Base-by-base conservation (phyloP, 2,113 vertebrate genomes). In the Brachirus orientalis region DNA sequence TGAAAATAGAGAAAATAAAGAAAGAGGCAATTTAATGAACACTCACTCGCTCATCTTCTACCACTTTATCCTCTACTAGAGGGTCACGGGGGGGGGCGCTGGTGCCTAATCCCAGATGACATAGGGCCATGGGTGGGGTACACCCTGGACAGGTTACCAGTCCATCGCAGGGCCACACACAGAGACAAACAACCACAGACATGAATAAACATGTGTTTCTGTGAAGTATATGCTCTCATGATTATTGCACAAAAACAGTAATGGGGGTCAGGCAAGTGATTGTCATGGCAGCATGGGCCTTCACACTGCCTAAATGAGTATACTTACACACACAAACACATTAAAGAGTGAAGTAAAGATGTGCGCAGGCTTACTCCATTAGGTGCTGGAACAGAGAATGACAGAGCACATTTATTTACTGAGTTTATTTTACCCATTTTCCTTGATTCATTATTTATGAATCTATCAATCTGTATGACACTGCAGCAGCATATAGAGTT, bases 391-490 rank as follows among this genome's bases (percentile, higher is more conserved):
- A 57, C 81, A 82, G 74, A 75, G 77, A 72, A 87, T 71, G 69
- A 86, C 81, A 76, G 77, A 71, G 83, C 80, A 80, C 86, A 87
- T 89, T 90, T 88, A 90, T 91, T 90, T 86, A 90, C 83, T 51
- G 56, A 77, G 69, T 85, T 87, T 89, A 86, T 88, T 89, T 86
- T 61, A 79, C 81, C 82, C 67, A 57, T 83, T 88, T 84, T 77
- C 78, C 64, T 73, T 78, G 73, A 79, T 89, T 88, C 69, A 83
- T 83, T 85, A 89, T 92, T 89, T 86, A 90, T 83, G 81, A 85
- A 75, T 77, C 77, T 82, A 86, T 92, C 76, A 88, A 83, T 88
- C 80, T 83, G 69, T 80, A 59, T 78, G 83, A 79, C 75, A 80
- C 74, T 43, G 57, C 68, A 46, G 61, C 70, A 63, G 82, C 46